A percentile compares a stretch with the other conserved stretches of the same genome.
These are phyloP conservation scores for Habrosyne pyritoides DNA, from an alignment of 2,888 invertebrate genomes.

Conservation along the genomic window DNA sequence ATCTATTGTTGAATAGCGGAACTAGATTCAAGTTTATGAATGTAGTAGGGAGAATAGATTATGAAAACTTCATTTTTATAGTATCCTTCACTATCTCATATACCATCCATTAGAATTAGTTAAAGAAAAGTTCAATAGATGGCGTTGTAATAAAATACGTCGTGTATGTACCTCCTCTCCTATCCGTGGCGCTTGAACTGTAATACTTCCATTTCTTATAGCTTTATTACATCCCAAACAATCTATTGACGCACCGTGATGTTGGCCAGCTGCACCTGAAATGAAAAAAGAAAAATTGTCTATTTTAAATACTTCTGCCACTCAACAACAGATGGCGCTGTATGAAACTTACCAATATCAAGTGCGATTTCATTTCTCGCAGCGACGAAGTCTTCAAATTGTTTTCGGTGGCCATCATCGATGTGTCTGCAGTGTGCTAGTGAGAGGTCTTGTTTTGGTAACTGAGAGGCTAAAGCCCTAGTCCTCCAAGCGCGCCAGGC, in stretches of 20 bases:
- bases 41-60: too few species aligned
- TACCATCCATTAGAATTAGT: background rate
- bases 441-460: constrained; percentile 97
- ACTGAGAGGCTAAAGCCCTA: constrained; percentile 89
- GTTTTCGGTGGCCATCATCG: constrained; percentile 88
- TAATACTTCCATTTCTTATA: constrained; percentile 91
- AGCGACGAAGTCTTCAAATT: constrained; percentile 97
- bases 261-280: constrained; percentile 85
- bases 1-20: constrained; percentile 30
- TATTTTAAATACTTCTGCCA: constrained; percentile 26
- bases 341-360: constrained; percentile 89
- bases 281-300: constrained; percentile 30
- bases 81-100: constrained; percentile 16
- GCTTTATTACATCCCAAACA: constrained; percentile 93
- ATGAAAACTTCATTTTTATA: too few species aligned
- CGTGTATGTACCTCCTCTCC: constrained; percentile 82
- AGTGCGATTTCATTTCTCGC: constrained; percentile 97
- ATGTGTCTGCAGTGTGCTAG: constrained; percentile 94
- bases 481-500: constrained; percentile 76
- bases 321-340: constrained; percentile 48
- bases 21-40: constrained; percentile 52
- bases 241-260: constrained; percentile 82
- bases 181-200: constrained; percentile 93
- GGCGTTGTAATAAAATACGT: constrained; percentile 22
- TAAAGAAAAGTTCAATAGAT: constrained; percentile 24